These are phyloP conservation scores for Mimas tiliae DNA, from an alignment of 2,888 invertebrate genomes.

Conservation along the genomic window DNA sequence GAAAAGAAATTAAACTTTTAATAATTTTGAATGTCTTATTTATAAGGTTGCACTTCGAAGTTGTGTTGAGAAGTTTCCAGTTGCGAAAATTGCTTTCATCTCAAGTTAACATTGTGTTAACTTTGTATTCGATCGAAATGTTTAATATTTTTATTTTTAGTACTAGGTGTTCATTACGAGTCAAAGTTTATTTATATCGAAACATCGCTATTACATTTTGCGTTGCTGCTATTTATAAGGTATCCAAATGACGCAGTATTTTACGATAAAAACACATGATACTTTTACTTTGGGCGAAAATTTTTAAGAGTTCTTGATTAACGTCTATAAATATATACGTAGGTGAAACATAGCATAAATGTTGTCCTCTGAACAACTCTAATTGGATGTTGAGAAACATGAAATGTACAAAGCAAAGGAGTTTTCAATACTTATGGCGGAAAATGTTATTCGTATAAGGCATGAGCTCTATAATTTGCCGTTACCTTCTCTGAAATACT, in stretches of 20 bases:
- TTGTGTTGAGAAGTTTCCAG: constrained; percentile 26
- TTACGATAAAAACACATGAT: not conserved
- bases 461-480: not conserved
- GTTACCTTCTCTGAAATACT: constrained; percentile 13
- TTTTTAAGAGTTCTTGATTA: not conserved
- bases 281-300: not conserved
- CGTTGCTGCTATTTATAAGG: constrained; percentile 5
- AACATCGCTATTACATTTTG: not conserved
- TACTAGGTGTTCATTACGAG: constrained; percentile 1
- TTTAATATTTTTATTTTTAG: constrained; percentile 10
- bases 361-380: not conserved
- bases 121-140: constrained; percentile 18
- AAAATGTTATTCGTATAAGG: not conserved
- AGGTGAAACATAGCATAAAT: not conserved
- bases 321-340: not conserved
- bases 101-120: constrained; percentile 27
- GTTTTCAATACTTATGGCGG: not conserved
- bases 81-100: constrained; percentile 27
- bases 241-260: not conserved
- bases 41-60: constrained; percentile 24
- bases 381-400: not conserved
- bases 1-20: constrained; percentile 15
- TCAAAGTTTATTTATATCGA: constrained; percentile 13
- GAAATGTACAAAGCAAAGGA: not conserved
- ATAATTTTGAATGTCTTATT: constrained; percentile 29